phyloP scores from a whole-genome alignment of 1,140 invertebrate species.

The Eubasilissa regina region DNA sequence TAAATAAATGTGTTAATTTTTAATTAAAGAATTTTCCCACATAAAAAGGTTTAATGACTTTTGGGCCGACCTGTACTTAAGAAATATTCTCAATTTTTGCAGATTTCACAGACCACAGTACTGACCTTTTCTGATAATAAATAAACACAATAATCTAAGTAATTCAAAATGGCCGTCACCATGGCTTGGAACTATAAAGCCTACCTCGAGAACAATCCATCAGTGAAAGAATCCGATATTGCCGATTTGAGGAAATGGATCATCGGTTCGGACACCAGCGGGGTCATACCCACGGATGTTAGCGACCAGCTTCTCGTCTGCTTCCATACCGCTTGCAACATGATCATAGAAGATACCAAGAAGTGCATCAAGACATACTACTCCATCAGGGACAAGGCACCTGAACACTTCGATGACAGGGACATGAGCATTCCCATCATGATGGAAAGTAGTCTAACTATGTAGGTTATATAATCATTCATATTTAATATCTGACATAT shows the following conservation, averaged over 20 bases:
- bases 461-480: conserved; percentile 39
- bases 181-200: conserved; percentile 50
- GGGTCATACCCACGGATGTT: conserved; percentile 67
- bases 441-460: conserved; percentile 63
- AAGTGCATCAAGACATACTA: conserved; percentile 77
- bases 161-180: conserved; percentile 47
- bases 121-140: no score
- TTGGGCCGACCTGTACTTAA: no score
- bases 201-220: conserved; percentile 40
- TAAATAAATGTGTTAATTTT: no score
- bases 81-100: no score
- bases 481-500: no score
- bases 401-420: conserved; percentile 75
- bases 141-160: no score
- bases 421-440: conserved; percentile 64
- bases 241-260: conserved; percentile 48
- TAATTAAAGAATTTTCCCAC: no score
- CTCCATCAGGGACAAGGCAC: conserved; percentile 70
- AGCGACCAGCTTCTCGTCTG: conserved; percentile 72
- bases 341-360: conserved; percentile 72
- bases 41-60: no score
- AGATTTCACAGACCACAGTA: no score
- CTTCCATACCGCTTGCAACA: conserved; percentile 76
- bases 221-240: conserved; percentile 52
- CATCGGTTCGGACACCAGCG: conserved; percentile 21